Percentiles rank a stretch among this genome's conserved stretches.
Conservation (phyloP, 2,888 invertebrate genomes). For the Carpatolechia fugitivella region DNA sequence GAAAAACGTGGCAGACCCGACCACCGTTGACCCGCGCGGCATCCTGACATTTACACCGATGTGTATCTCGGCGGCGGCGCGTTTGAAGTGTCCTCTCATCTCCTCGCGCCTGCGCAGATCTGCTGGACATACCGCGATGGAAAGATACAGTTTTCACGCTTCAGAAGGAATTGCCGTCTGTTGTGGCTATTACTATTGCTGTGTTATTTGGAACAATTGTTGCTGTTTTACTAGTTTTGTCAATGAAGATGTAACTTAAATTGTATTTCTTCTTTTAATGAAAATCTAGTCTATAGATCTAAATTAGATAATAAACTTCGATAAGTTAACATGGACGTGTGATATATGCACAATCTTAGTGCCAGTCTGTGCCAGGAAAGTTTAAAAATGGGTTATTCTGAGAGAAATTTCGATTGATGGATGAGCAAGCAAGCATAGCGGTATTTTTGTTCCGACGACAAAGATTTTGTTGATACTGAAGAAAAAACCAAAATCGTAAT, state of each 20-base stretch:
- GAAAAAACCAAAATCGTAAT: too few species aligned
- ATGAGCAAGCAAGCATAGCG: too few species aligned
- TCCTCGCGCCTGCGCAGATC: neutral
- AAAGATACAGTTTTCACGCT: conserved; percentile 17
- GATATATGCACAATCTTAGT: too few species aligned
- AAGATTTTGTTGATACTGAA: too few species aligned
- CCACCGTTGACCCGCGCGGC: conserved; percentile 29
- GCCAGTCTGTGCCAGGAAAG: too few species aligned
- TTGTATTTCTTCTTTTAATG: neutral
- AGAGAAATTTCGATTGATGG: too few species aligned
- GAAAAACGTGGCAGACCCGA: conserved; percentile 5
- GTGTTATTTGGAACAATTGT: neutral
- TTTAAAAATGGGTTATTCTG: too few species aligned
- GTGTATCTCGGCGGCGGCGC: conserved; percentile 36
- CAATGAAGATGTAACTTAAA: neutral
- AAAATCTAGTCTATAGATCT: too few species aligned
- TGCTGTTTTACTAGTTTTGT: neutral
- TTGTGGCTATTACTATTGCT: neutral
- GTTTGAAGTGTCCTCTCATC: conserved; percentile 29
- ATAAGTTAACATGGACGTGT: too few species aligned
- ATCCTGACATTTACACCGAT: conserved; percentile 33
- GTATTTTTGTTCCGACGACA: too few species aligned
- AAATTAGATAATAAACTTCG: too few species aligned
- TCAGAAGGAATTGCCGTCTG: neutral
- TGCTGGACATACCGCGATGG: conserved; percentile 22